These are phyloP conservation scores for Panagrolaimus sp. DNA, from an alignment of 1,140 invertebrate genomes.

Conservation along the genomic window DNA sequence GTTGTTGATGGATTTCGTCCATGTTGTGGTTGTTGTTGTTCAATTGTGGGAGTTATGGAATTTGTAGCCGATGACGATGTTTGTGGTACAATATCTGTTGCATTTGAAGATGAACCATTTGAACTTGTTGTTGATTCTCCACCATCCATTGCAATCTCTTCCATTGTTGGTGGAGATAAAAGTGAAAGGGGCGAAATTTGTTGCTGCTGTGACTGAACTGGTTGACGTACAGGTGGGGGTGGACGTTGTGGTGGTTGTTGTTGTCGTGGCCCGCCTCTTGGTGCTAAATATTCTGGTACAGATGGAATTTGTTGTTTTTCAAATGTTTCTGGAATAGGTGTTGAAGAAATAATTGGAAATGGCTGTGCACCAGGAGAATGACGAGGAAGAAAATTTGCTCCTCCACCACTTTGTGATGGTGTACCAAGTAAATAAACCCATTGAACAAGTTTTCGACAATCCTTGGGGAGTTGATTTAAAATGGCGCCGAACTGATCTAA, in stretches of 20 bases:
- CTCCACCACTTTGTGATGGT: slow-evolving; percentile 12
- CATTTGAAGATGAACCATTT: slow-evolving; percentile 8
- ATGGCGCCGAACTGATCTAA: slow-evolving; percentile 35
- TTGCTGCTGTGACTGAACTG: neutral
- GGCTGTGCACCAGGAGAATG: neutral
- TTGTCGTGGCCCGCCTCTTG: neutral
- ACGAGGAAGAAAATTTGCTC: neutral
- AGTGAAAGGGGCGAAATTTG: neutral
- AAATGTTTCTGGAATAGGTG: neutral
- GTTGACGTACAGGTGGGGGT: neutral
- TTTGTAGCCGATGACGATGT: too few relatives aligned
- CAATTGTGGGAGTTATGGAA: neutral
- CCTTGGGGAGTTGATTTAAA: slow-evolving; percentile 29
- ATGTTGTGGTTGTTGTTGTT: neutral
- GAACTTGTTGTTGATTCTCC: slow-evolving; percentile 30
- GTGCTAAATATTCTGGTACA: neutral
- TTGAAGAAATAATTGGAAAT: slow-evolving; percentile 1
- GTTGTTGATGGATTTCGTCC: neutral
- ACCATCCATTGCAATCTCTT: slow-evolving; percentile 28
- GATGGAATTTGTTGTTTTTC: neutral
- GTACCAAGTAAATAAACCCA: slow-evolving; percentile 30
- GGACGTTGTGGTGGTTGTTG: too few relatives aligned
- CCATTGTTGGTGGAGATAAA: neutral
- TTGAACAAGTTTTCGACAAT: slow-evolving; percentile 34
- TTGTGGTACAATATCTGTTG: too few relatives aligned